Conservation (phyloP, 1,140 invertebrate species). For the Aphelenchoides avenae region DNA sequence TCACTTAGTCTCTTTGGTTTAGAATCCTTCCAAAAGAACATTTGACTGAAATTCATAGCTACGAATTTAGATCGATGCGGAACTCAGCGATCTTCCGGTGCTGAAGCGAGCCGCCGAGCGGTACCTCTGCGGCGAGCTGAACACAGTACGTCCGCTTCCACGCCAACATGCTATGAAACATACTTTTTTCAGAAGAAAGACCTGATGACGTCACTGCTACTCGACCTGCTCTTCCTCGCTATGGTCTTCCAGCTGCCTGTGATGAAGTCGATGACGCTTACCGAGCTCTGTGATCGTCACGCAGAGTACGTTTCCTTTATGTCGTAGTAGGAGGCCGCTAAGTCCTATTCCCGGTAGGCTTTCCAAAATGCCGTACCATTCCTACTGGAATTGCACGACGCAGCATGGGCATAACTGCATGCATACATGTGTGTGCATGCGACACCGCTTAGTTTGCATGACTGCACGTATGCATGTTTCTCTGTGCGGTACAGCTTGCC, state of each 20-base stretch:
- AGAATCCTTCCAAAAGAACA: too few species aligned
- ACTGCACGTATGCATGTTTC: too few species aligned
- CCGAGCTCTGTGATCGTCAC: constrained; percentile 45
- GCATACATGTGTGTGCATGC: too few species aligned
- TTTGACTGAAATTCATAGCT: constrained; percentile 52
- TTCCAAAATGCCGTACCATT: too few species aligned
- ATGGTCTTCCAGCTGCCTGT: constrained; percentile 57
- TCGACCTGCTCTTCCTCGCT: constrained; percentile 54
- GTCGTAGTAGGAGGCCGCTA: too few species aligned
- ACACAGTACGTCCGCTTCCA: constrained; percentile 32
- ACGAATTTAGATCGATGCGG: constrained; percentile 55
- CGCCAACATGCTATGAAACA: neutral
- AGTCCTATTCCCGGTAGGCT: too few species aligned
- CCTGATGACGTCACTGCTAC: constrained; percentile 49
- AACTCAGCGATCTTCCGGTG: constrained; percentile 56
- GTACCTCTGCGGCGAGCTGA: constrained; percentile 56
- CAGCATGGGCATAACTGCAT: too few species aligned
- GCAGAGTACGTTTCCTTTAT: too few species aligned
- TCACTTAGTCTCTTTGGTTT: neutral
- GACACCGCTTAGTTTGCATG: too few species aligned
- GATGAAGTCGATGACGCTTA: constrained; percentile 59
- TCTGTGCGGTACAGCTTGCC: too few species aligned
- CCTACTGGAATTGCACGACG: too few species aligned
- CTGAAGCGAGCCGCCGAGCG: constrained; percentile 55
- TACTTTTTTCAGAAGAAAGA: constrained; percentile 49